Conservation (phyloP, 1,140 invertebrate genomes). For the Gonatopus flavifemur region DNA sequence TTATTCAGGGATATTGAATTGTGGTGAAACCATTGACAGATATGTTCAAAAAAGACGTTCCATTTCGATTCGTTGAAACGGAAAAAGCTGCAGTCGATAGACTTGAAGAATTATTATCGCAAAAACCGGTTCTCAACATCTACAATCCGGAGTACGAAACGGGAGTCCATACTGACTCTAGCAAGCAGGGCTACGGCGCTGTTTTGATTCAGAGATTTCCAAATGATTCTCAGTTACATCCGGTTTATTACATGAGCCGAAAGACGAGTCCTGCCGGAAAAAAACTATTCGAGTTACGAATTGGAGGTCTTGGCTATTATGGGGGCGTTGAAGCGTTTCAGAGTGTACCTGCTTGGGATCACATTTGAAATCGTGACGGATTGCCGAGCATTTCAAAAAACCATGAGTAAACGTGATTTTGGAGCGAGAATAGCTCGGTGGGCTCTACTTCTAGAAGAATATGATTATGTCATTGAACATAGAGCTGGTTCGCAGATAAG, state of each 20-base stretch:
- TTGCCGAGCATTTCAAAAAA: slow-evolving; percentile 36
- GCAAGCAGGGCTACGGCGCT: slow-evolving; percentile 28
- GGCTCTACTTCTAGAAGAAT: slow-evolving; percentile 28
- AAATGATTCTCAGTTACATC: slow-evolving; percentile 14
- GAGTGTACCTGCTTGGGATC: slow-evolving; percentile 45
- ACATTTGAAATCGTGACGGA: slow-evolving; percentile 42
- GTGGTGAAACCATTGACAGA: slow-evolving; percentile 41
- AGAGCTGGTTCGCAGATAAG: background rate
- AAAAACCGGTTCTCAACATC: slow-evolving; percentile 28
- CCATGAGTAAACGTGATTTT: slow-evolving; percentile 33
- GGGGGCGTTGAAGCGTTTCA: slow-evolving; percentile 41
- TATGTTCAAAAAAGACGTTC: slow-evolving; percentile 29
- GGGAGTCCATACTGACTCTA: slow-evolving; percentile 39
- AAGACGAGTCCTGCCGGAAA: slow-evolving; percentile 31
- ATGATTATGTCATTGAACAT: slow-evolving; percentile 33
- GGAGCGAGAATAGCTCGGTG: background rate
- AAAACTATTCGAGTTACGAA: slow-evolving; percentile 41
- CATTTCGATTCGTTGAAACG: slow-evolving; percentile 11
- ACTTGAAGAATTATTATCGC: slow-evolving; percentile 19
- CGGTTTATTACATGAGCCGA: slow-evolving; percentile 32
- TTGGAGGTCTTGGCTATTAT: slow-evolving; percentile 46
- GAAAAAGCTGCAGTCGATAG: slow-evolving; percentile 11
- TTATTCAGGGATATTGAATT: slow-evolving; percentile 34
- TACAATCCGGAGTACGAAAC: slow-evolving; percentile 17
- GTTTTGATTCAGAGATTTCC: slow-evolving; percentile 28